Evolutionary conservation across 1,140 invertebrate species (phyloP), one percentile per base, ranked within the genome.

Genomic region (Bombus sylvicola): DNA sequence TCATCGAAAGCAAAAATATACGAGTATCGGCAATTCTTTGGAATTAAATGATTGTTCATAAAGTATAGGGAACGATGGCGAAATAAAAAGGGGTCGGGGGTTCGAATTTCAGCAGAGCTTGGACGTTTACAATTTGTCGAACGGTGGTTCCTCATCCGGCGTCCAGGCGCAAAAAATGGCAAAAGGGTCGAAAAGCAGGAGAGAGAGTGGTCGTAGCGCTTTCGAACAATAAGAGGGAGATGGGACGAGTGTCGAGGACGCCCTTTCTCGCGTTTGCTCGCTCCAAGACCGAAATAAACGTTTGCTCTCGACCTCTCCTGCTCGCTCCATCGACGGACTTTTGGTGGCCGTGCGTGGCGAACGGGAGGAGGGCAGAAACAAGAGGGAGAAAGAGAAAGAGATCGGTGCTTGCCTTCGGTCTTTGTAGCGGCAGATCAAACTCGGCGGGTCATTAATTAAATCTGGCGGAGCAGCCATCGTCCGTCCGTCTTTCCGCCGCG

Each of bases 371-470:
- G 53, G 59, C 25, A 34, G 28, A 34, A 77, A 43, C n/a, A 43
- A 87, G 47, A 86, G 68, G 83, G 74, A 78, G 69, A 88, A 72
- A 57, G 47, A 84, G 81, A 86, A 31, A 74, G 81, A 81, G 75
- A 69, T 84, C 76, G 62, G 41, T 41, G 78, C 80, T 85, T 77
- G 83, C 76, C 66, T 89, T 90, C 83, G 87, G 91, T 85, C 90
- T 93, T 93, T 92, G 92, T 92, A 93, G 90, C 90, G 92, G 92
- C 92, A 92, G 93, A 94, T 94, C 93, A 93, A 94, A 93, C 92
- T 93, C 92, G 92, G 89, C 93, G 93, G 92, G 92, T 93, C 93
- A 94, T 94, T 94, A 94, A 94, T 94, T 93, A 94, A 94, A 93
- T 92, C 92, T 91, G 91, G 92, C 91, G 91, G 88, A 91, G 92